Evolutionary conservation across 1,140 invertebrate genomes (phyloP), one percentile per base, ranked within the genome.

Genomic region (Holcopasites calliopsidis): DNA sequence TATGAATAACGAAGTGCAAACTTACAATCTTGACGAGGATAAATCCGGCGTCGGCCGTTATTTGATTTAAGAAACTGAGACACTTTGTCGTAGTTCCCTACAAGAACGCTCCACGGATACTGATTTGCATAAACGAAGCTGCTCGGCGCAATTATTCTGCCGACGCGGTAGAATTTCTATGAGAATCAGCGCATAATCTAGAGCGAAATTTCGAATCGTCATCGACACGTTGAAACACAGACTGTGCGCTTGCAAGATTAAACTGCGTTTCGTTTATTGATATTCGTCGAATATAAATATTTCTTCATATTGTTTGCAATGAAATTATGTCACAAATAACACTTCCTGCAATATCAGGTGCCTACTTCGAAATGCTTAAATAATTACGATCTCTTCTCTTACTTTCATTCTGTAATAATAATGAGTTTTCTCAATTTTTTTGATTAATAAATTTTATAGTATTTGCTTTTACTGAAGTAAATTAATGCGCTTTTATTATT

Each of bases 121-220:
- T 64, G 58, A 64, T 72, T 64, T 52, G n/a, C 58, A 42, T 62
- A 49, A 50, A 50, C 47, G 11, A 38, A 62, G 38, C 13, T 3
- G n/a, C 7, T 33, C 49, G 40, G 31, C 8, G 61, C 35, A 47
- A 44, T n/a, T n/a, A n/a, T 74, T 75, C 47, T 61, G 72, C 47
- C 50, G 60, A 80, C 60, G 16, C 47, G 65, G 42, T 26, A 16
- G 68, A 65, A 71, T 31, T 64, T 38, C 31, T 7, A 47, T 64
- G 73, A 47, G 65, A 71, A 60, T 80, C 79, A 71, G 72, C 72
- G 44, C 57, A 64, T 80, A 49, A 28, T 11, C 16, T 18, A 16
- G 10, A 23, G 4, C 35, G 35, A 64, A n/a, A 64, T 72, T 64
- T 50, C 6, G 58, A 72, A 40, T 26, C 26, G 10, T 40, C 44